A percentile compares a stretch with the other conserved stretches of the same genome.
Evolutionary conservation across 2,113 vertebrate species (phyloP).

Genomic region (Pachypanchax playfairii): DNA sequence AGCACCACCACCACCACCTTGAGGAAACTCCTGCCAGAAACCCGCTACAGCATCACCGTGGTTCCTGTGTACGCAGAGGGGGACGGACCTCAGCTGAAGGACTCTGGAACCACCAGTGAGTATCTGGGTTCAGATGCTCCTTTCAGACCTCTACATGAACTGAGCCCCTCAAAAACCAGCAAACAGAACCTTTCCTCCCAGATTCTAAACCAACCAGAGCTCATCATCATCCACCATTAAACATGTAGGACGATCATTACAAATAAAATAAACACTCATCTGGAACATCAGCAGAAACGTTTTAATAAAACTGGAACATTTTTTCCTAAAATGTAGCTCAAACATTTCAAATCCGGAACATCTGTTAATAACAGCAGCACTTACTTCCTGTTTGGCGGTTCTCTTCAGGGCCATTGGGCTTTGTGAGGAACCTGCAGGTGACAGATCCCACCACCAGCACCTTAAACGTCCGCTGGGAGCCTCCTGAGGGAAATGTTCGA

Average conservation of each 20-base stretch:
- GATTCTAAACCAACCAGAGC: too few species aligned
- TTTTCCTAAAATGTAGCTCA: too few species aligned
- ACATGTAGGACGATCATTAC: too few species aligned
- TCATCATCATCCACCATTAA: too few species aligned
- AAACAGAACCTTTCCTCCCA: too few species aligned
- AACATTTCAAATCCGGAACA: too few species aligned
- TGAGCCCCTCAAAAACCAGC: too few species aligned
- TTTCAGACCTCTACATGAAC: too few species aligned
- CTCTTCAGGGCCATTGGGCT: slow-evolving; percentile 86
- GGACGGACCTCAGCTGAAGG: slow-evolving; percentile 87
- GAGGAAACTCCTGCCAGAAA: slow-evolving; percentile 86
- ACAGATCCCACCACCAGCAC: slow-evolving; percentile 93
- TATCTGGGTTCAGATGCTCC: slow-evolving; percentile 10
- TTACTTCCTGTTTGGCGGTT: slow-evolving; percentile 9
- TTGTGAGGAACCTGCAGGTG: slow-evolving; percentile 88
- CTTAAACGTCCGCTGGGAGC: slow-evolving; percentile 92
- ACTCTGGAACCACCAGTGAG: slow-evolving; percentile 90
- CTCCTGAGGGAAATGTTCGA: slow-evolving; percentile 89
- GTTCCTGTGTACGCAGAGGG: slow-evolving; percentile 91
- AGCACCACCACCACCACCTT: slow-evolving; percentile 90
- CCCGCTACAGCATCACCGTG: slow-evolving; percentile 87
- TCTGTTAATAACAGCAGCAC: background rate
- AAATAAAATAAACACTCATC: too few species aligned
- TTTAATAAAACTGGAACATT: too few species aligned
- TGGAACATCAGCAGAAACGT: too few species aligned